Evolutionary conservation across 2,797 vertebrate species (phyloP), one percentile per base, ranked within the genome.

Genomic region (Lycodopsis pacificus): DNA sequence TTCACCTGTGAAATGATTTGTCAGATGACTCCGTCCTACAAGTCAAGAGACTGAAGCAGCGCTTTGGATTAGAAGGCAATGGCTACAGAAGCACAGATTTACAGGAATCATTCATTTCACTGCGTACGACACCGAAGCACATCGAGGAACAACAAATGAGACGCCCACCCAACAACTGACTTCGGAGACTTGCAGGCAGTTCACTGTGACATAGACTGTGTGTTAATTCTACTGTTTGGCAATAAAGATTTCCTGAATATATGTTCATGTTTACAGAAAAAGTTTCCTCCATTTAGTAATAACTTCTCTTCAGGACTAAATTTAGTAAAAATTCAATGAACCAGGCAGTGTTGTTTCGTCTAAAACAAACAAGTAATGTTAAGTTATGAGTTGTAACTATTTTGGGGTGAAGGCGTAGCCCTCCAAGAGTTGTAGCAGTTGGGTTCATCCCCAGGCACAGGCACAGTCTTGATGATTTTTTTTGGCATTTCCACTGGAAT

Each of bases 31-130:
- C 32, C 67, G 36, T 51, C 59, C 53, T 59, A 46, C 8, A 6
- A 73, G 42, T 73, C 56, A 38, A 65, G 0, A 53, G 36, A 72
- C 17, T 56, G 65, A 71, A 54, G 70, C 71, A 77, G 49, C 7
- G 32, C 61, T 81, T 77, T 79, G 65, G 62, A 84, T 88, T 61
- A 62, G 36, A 76, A 73, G 63, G 20, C 74, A 82, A 77, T 56
- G 71, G 71, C 40, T 78, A 88, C 51, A 73, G 46, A 71, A 77
- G 48, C 77, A 84, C 51, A 78, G 67, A 77, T 83, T 81, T 78
- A 88, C 70, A 88, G 49, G 44, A 83, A 73, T 76, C 80, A 83
- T 82, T 82, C 81, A 73, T 86, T 77, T 89, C 49, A 80, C 83
- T 65, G 71, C 73, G 54, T 42, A 82, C 30, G 36, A 86, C 70